Conservation (phyloP, 2,797 vertebrate species). For the Acomys russatus region DNA sequence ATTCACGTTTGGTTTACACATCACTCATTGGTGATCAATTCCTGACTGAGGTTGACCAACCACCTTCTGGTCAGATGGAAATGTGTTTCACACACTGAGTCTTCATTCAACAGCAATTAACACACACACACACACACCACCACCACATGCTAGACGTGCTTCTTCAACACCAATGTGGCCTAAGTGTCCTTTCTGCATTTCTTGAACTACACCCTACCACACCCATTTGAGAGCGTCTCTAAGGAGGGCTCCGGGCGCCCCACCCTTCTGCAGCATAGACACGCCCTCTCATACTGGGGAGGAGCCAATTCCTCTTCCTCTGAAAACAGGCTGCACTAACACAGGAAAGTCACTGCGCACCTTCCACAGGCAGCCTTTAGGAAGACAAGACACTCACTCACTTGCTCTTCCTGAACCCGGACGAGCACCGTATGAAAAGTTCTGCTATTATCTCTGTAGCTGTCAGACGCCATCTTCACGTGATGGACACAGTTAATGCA, state of each 20-base stretch:
- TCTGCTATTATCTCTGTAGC: neutral
- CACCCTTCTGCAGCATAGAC: neutral
- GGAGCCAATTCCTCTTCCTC: neutral
- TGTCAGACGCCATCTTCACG: neutral
- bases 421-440: neutral
- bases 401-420: slow-evolving; percentile 6
- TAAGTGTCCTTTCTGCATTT: neutral
- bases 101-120: slow-evolving; percentile 34
- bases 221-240: neutral
- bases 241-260: neutral
- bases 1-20: neutral
- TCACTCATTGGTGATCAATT: neutral
- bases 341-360: neutral
- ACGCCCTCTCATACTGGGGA: neutral
- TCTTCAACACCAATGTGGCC: neutral
- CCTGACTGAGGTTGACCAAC: slow-evolving; percentile 26
- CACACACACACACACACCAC: no score
- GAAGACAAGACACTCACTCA: neutral
- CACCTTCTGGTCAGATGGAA: neutral
- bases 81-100: neutral
- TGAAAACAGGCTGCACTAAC: neutral
- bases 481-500: no score
- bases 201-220: neutral
- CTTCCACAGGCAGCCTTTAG: neutral
- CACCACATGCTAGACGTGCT: neutral